phyloP scores from a whole-genome alignment of 2,113 vertebrate genomes.

The Tapirus terrestris region DNA sequence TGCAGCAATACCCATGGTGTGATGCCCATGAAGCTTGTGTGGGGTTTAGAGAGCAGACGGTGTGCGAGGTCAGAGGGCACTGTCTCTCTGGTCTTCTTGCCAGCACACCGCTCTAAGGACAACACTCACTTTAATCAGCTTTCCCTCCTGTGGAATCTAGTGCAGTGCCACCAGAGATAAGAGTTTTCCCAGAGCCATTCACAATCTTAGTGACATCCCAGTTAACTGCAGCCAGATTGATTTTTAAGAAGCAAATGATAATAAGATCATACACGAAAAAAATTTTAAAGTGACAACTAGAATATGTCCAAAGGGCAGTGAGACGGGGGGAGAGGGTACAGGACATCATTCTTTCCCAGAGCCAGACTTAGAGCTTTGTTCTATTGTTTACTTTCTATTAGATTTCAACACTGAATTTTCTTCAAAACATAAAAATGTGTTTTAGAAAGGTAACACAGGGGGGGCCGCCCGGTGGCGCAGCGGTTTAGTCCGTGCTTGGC shows the following conservation, averaged over 20 bases:
- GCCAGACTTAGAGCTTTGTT: background rate
- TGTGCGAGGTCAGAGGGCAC: background rate
- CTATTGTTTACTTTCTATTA: background rate
- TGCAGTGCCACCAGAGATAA: background rate
- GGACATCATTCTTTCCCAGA: background rate
- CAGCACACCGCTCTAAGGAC: background rate
- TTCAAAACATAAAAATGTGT: conserved; percentile 10
- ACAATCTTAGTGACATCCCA: background rate
- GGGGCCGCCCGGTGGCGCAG: too few species aligned
- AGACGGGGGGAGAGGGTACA: background rate
- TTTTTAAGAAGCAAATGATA: background rate
- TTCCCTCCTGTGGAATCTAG: background rate
- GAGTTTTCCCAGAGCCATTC: background rate
- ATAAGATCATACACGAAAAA: background rate
- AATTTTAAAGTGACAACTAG: background rate
- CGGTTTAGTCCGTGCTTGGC: too few species aligned
- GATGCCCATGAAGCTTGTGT: too few species aligned
- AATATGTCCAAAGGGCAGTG: background rate
- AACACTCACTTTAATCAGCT: background rate
- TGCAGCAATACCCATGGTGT: background rate
- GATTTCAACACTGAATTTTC: background rate
- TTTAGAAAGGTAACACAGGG: conserved; percentile 20
- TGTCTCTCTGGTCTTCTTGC: background rate
- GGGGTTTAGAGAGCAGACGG: background rate
- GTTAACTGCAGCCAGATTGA: background rate